Base-by-base conservation (phyloP, 2,113 vertebrate species). In the Halichoerus grypus region DNA sequence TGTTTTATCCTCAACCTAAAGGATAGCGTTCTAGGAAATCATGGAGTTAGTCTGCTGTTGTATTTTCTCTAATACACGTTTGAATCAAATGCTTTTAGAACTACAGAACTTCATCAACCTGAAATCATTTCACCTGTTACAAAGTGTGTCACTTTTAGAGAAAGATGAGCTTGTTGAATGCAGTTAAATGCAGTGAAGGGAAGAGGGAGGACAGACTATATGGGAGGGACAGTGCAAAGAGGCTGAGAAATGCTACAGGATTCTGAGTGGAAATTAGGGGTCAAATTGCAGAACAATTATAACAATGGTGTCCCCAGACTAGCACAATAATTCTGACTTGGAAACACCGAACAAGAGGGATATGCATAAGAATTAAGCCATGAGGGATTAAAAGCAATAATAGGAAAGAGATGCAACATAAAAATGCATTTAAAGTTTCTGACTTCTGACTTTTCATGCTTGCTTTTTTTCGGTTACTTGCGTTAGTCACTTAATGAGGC, bases 291-390 rank as follows among this genome's bases (percentile, higher is more conserved):
- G 10, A 61, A 31, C 71, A 81, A 4, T 42, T 12, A 53, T 28
- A 61, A 57, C 22, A 88, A 9, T 31, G 12, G 51, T 81, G 14
- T 91, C 59, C 33, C 22, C 15, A 53, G 57, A 76, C 9, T 0
- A 67, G 39, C 16, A 57, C 42, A 42, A 18, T 36, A 76, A 85
- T 51, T 97, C 71, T 71, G 46, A 77, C 21, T 59, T 79, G 61
- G 87, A 82, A 83, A 95, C 51, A 80, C 24, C 33, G 36, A 91
- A 65, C 9, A 79, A 80, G 57, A 71, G 22, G 83, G 42, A 81
- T 84, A 90, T 13, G 10, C 10, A 3, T 31, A 96, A 81, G 18
- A 49, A 53, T 55, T 57, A 65, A 42, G n/a, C 36, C 72, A 24
- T 5, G 12, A 22, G 28, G 83, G 53, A 55, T 61, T 84, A 80